phyloP scores from a whole-genome alignment of 2,113 vertebrate species.

The Elaphurus davidianus region DNA sequence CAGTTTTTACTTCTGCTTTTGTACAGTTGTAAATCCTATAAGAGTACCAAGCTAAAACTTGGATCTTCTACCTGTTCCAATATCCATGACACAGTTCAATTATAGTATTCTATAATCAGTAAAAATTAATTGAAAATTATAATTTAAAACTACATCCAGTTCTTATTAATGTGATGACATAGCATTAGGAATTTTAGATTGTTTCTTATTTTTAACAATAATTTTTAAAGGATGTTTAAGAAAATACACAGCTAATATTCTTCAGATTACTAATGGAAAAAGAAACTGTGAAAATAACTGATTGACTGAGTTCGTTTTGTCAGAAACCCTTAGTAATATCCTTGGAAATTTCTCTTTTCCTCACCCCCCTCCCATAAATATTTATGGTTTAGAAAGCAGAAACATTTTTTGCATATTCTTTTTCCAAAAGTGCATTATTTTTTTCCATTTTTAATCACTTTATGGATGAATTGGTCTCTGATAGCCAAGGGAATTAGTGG shows the following conservation, averaged over 20 bases:
- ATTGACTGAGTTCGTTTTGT: constrained; percentile 46
- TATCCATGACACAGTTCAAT: background rate
- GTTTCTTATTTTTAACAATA: constrained; percentile 51
- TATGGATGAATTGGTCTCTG: background rate
- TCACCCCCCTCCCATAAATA: background rate
- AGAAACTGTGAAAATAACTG: background rate
- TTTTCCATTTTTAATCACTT: constrained; percentile 23
- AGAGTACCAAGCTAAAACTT: background rate
- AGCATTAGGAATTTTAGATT: background rate
- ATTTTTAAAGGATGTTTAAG: background rate
- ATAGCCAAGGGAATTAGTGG: background rate
- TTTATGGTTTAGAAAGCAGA: constrained; percentile 39
- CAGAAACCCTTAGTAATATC: background rate
- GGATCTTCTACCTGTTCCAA: background rate
- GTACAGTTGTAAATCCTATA: background rate
- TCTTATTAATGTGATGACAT: background rate
- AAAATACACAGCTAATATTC: background rate
- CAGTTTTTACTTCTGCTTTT: background rate
- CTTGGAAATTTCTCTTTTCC: background rate
- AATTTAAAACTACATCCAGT: background rate
- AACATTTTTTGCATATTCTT: constrained; percentile 8
- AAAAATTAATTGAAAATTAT: constrained; percentile 21
- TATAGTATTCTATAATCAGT: background rate
- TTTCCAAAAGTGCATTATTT: constrained; percentile 22
- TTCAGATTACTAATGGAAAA: background rate